Base-by-base conservation (phyloP, 2,113 vertebrate genomes). In the Clarias batrachus region DNA sequence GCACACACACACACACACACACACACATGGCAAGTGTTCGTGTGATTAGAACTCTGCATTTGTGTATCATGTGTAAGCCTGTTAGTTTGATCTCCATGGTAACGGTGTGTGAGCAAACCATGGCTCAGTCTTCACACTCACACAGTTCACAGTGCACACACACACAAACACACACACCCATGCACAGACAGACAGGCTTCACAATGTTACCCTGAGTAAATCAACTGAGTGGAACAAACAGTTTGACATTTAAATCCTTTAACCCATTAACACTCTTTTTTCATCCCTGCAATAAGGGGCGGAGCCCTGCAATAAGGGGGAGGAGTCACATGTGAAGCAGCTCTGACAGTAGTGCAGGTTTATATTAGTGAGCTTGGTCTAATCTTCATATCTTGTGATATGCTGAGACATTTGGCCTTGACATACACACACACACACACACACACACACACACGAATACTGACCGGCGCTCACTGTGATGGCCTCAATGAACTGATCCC, bases 401-500 rank as follows among this genome's bases (percentile, higher is more conserved):
- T 66, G 25, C n/a, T 66, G 33, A 6, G 37, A 2, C 30, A 71
- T 33, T 37, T 19, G 8, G 8, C 3, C 8, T 21, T 11, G 41
- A 13, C 4, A 57, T 23, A 56, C 14, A 21, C 27, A 68, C 82
- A 85, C 79, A 87, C 76, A 73, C 21, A 54, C n/a, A 93, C 96
- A 82, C 73, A 81, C 76, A 63, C 56, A 68, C 82, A 85, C 79
- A 86, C 77, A 73, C 21, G 41, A 48, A 8, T 23, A 93, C 96
- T 21, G 94, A 99, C 98, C 98, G 19, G 98, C 98, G 1, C 97
- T 99, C 92, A 99, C 98, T 30, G 98, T 99, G 94, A 99, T 99
- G 37, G 98, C 98, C 92, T 99, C 98, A 3, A 99, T 99, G 88
- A 99, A 99, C 93, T 99, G 98, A 91, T 99, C 98, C 90, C 98